Evolutionary conservation across 2,888 invertebrate genomes (phyloP), one percentile per base, ranked within the genome.

Genomic region (Agrochola circellaris): DNA sequence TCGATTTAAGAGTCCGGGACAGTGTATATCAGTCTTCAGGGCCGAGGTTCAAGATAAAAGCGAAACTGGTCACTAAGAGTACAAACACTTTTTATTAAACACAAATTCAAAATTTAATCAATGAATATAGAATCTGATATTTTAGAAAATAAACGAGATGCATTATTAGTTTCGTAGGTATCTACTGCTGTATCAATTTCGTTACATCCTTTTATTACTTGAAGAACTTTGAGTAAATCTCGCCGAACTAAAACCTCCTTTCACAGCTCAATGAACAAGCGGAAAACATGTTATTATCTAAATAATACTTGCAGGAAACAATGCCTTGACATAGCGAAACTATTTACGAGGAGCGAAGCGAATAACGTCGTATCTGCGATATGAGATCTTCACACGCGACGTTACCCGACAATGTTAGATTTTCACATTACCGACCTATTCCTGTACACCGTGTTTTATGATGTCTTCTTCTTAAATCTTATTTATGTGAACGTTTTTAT

Each of bases 331-430:
- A 66, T 17, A 26, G 26, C 45, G 38, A 51, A 85, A 85, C 68
- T 69, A 66, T 82, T 85, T 82, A 75, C 82, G 61, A 81, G 51
- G 62, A 65, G 48, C 58, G 67, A 64, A 56, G 42, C 56, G 73
- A 83, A 79, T 73, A 77, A 67, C 38, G 54, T 69, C 64, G 75
- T 73, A 38, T 67, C 64, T 79, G 73, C 48, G 38, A 71, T 77
- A 73, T 77, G 42, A 68, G 84, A 86, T 79, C 13, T 86, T 77
- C 87, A 45, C 84, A 84, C 75, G 77, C 64, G 87, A 85, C 79
- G 64, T 71, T 73, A 75, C 9, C 0, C 70, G 23, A 83, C 73
- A 77, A 74, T 68, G 78, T 75, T n/a, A 68, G 66, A 48, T 75
- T 72, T 82, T 58, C 65, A 69, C 74, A 69, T 72, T 82, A 73